Percentiles rank a stretch among this genome's conserved stretches.
These are phyloP conservation scores for Daubentonia madagascariensis DNA, from an alignment of 2,113 vertebrate species.

Conservation along the genomic window DNA sequence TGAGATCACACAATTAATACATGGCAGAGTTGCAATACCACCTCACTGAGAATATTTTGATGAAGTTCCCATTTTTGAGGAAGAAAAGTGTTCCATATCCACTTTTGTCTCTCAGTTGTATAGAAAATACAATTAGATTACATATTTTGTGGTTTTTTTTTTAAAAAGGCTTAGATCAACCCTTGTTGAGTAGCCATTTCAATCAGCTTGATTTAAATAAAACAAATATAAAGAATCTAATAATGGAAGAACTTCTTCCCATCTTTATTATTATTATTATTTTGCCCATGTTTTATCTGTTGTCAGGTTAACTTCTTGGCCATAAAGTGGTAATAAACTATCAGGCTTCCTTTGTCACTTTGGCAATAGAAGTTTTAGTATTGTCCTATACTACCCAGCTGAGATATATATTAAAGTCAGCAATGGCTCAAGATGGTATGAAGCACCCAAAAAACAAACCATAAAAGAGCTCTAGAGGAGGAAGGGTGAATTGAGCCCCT, in stretches of 20 bases:
- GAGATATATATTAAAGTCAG: neutral
- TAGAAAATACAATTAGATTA: neutral
- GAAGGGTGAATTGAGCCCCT: neutral
- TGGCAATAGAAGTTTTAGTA: neutral
- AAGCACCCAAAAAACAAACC: neutral
- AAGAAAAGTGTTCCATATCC: neutral
- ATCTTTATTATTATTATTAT: neutral
- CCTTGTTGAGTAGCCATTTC: neutral
- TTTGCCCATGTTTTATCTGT: neutral
- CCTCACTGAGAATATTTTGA: conserved; percentile 18
- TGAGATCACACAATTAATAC: neutral
- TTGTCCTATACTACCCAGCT: neutral
- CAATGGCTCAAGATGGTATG: neutral
- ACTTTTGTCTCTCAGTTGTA: neutral
- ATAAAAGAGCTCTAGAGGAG: neutral
- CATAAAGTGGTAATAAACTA: neutral
- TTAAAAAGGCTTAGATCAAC: neutral
- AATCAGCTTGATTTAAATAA: conserved; percentile 14
- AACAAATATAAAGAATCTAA: neutral
- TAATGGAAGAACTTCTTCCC: neutral
- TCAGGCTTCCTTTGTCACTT: neutral
- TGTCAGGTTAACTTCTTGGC: conserved; percentile 22
- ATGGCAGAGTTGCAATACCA: neutral
- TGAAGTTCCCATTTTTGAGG: conserved; percentile 12
- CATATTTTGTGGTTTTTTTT: neutral